Evolutionary conservation across 2,113 vertebrate genomes (phyloP).

Genomic region (Leiothrix lutea): DNA sequence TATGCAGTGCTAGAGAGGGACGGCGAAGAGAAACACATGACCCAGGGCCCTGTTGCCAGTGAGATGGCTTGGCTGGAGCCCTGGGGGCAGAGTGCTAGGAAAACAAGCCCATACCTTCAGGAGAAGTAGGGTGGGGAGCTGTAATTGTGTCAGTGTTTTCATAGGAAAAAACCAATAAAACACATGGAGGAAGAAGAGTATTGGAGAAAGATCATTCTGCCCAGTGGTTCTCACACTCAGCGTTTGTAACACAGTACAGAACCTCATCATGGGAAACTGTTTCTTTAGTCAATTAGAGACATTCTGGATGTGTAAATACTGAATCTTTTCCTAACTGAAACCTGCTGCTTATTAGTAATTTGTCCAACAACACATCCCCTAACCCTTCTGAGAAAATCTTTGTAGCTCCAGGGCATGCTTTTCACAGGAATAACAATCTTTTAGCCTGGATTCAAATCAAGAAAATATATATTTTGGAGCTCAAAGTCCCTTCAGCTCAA

Average conservation of each 20-base stretch:
- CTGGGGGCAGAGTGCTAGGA: not conserved
- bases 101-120: not conserved
- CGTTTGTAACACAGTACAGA: not conserved
- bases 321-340: not conserved
- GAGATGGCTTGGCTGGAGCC: not conserved
- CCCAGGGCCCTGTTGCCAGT: not conserved
- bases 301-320: not conserved
- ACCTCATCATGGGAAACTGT: not conserved
- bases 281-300: not conserved
- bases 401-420: not conserved
- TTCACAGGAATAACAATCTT: not conserved
- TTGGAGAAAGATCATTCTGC: not conserved
- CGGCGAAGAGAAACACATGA: accelerated
- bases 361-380: not conserved
- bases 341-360: not conserved
- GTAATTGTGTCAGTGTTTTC: not conserved
- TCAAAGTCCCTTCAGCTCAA: not conserved
- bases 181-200: not conserved
- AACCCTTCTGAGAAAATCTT: not conserved
- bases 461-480: not conserved
- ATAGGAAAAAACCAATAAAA: not conserved
- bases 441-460: slow-evolving; percentile 15
- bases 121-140: not conserved
- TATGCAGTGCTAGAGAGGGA: accelerated
- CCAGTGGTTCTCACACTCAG: not conserved